These are phyloP conservation scores for Smutsia gigantea DNA, from an alignment of 2,797 vertebrate species.

Conservation along the genomic window DNA sequence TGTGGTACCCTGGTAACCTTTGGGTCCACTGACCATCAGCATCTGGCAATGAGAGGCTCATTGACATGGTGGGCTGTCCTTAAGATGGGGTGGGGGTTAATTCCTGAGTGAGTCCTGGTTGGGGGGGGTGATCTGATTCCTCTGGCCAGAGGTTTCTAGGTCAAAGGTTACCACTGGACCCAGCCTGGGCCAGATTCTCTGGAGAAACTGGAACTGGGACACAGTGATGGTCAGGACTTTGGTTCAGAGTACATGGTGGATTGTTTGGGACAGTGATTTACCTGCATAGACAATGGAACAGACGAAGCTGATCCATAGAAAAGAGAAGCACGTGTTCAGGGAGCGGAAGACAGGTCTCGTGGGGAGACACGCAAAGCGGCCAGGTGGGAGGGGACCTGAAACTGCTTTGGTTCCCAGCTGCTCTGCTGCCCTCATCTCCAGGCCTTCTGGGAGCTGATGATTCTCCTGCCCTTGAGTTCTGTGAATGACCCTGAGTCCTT, in stretches of 20 bases:
- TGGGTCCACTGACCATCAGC: not conserved
- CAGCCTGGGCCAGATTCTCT: not conserved
- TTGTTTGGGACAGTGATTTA: not conserved
- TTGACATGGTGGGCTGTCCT: not conserved
- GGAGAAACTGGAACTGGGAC: not conserved
- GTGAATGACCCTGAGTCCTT: not conserved
- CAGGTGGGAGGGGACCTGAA: not conserved
- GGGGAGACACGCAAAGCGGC: not conserved
- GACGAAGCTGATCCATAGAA: not conserved
- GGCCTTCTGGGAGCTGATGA: not conserved
- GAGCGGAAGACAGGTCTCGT: not conserved
- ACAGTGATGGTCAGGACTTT: not conserved
- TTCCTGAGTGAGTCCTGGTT: not conserved
- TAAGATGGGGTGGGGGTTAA: not conserved
- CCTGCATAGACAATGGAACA: not conserved
- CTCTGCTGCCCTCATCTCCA: not conserved
- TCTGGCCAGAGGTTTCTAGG: not conserved
- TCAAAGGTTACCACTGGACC: not conserved
- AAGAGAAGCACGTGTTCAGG: not conserved
- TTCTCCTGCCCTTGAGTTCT: not conserved
- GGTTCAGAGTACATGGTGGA: not conserved
- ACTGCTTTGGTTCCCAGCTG: not conserved
- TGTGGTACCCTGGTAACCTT: rapidly evolving
- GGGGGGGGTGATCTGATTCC: not conserved
- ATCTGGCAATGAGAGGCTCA: not conserved